Conservation (phyloP, 2,888 invertebrate species). For the Lottia gigantea region DNA sequence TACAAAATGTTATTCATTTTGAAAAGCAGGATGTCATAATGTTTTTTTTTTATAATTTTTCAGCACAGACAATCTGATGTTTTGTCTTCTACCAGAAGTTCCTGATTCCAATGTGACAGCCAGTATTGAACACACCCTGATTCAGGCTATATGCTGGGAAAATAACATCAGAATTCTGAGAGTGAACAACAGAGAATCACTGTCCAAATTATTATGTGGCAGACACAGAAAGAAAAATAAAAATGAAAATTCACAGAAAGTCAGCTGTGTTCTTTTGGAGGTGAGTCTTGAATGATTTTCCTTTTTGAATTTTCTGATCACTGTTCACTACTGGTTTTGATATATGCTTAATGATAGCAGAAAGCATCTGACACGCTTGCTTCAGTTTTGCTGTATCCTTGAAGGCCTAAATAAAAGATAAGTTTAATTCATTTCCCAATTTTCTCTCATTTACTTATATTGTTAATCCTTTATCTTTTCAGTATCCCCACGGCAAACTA, state of each 20-base stretch:
- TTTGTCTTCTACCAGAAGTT: not conserved
- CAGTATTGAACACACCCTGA: not conserved
- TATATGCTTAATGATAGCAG: too few species aligned
- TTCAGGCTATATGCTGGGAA: slow-evolving; percentile 5
- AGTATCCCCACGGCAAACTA: not conserved
- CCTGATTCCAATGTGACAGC: not conserved
- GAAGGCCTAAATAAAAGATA: not conserved
- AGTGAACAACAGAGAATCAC: not conserved
- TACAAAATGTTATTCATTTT: too few species aligned
- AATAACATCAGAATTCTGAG: slow-evolving; percentile 1
- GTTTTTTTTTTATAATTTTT: not conserved
- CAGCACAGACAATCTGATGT: not conserved
- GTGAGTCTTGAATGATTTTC: not conserved
- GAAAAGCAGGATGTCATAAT: too few species aligned
- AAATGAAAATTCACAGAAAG: not conserved
- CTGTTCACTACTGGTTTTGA: too few species aligned
- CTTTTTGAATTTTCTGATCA: too few species aligned
- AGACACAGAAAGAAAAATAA: not conserved
- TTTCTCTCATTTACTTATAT: not conserved
- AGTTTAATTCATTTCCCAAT: not conserved
- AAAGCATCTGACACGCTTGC: not conserved
- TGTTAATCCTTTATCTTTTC: not conserved
- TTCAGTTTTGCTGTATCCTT: not conserved
- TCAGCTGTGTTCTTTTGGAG: slow-evolving; percentile 8
- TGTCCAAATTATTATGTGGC: not conserved